Evolutionary conservation across 2,113 vertebrate genomes (phyloP).

Genomic region (Spizaetus ornatus): DNA sequence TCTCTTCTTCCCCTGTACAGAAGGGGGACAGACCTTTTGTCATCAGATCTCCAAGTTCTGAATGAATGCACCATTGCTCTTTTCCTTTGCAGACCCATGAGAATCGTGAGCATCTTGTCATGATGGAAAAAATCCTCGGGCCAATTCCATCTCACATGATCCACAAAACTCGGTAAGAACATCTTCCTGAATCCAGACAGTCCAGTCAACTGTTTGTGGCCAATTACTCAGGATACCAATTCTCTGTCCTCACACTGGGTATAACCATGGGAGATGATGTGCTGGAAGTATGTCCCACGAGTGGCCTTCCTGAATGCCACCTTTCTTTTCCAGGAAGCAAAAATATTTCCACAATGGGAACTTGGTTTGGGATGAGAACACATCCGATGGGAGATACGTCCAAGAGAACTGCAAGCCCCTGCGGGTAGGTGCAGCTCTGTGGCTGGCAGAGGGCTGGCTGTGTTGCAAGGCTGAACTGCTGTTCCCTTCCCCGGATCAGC

Average conservation of each 20-base stretch:
- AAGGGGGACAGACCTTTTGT: background rate
- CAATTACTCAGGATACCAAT: fast-evolving
- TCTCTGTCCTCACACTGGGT: background rate
- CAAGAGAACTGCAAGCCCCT: conserved; percentile 94
- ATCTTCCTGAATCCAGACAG: background rate
- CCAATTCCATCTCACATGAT: conserved; percentile 89
- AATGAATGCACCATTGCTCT: background rate
- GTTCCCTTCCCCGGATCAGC: fast-evolving
- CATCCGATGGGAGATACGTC: conserved; percentile 88
- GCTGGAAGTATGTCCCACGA: fast-evolving
- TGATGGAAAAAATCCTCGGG: conserved; percentile 97
- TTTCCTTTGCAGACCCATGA: conserved; percentile 85
- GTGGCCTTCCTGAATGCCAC: background rate
- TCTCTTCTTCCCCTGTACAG: background rate
- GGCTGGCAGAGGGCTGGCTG: background rate
- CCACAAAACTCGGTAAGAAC: conserved; percentile 85
- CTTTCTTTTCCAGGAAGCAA: conserved; percentile 78
- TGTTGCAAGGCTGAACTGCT: fast-evolving
- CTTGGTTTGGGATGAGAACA: conserved; percentile 90
- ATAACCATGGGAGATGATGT: fast-evolving
- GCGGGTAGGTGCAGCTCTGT: conserved; percentile 70
- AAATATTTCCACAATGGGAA: conserved; percentile 87
- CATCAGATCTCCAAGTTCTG: background rate
- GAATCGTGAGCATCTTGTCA: conserved; percentile 94
- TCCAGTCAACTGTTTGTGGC: background rate